These are phyloP conservation scores for Ochotona curzoniae DNA, from an alignment of 2,113 vertebrate species.

Conservation along the genomic window DNA sequence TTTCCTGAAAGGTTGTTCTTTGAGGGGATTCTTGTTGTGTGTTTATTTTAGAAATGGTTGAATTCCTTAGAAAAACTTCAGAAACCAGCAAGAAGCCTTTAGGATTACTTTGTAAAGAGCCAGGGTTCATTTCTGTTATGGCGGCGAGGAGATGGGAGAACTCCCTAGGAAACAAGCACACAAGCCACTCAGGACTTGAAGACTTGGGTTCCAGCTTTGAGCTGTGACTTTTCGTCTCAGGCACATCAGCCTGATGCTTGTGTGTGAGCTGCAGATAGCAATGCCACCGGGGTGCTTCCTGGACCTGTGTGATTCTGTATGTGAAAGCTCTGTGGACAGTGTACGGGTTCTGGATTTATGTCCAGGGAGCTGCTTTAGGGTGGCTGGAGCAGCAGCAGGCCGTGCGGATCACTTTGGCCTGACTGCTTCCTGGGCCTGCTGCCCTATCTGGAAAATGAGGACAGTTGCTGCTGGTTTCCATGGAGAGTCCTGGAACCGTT, in stretches of 20 bases:
- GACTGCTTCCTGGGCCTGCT: not conserved
- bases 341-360: not conserved
- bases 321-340: not conserved
- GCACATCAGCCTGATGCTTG: not conserved
- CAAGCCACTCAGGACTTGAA: not conserved
- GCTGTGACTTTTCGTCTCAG: not conserved
- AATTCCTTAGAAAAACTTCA: constrained; percentile 34
- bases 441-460: constrained; percentile 18
- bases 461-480: not conserved
- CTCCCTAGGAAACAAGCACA: not conserved
- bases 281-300: not conserved
- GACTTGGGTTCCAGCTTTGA: not conserved
- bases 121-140: not conserved
- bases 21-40: not conserved
- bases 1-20: not conserved
- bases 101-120: constrained; percentile 2
- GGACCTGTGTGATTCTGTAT: not conserved
- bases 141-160: not conserved
- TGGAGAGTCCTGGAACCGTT: not conserved
- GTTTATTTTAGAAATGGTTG: constrained; percentile 17
- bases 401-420: not conserved
- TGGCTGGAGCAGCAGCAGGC: not conserved
- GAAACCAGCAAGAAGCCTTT: constrained; percentile 17
- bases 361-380: not conserved
- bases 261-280: not conserved